Base-by-base conservation (phyloP, 2,888 invertebrate species). In the Euphydryas editha region DNA sequence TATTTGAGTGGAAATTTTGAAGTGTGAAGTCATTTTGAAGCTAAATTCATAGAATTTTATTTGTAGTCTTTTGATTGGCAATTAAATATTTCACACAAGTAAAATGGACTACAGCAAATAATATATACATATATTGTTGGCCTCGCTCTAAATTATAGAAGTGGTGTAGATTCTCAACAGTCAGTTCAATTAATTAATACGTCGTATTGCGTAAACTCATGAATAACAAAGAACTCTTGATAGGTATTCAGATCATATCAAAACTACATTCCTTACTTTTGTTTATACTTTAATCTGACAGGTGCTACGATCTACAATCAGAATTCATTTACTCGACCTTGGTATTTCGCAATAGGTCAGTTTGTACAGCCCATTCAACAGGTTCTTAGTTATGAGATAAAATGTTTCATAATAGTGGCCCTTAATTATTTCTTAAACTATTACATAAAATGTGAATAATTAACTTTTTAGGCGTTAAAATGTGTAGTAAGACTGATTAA, bases 221-320 rank as follows among this genome's bases (percentile, higher is more conserved):
- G 59, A 65, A 55, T 81, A 80, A 75, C 36, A 76, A 75, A 77
- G 65, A 69, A 75, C 72, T 77, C 80, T 83, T 81, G 76, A 62
- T 24, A 60, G 42, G 37, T 63, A 63, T 39, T n/a, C 15, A 15
- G 60, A 81, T 79, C 79, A 78, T 81, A 80, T 80, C 76, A 74
- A 74, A 73, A 73, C 74, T 59, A 62, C 73, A 73, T 73, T 73
- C 73, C 65, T 39, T 18, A 37, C 39, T 63, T 68, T 68, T 71
- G 66, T 68, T 66, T 60, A 66, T 63, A 54, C 55, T 17, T 18
- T 65, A 67, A 70, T 65, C 68, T 67, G 65, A 65, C 70, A 63
- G 60, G 68, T 70, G 62, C 55, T 64, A n/a, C 51, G 51, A 68
- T 65, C 58, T 59, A 49, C 30, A 56, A 62, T 65, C 61, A 46